Conservation (phyloP, 1,140 invertebrate species). For the Papilio dardanus region DNA sequence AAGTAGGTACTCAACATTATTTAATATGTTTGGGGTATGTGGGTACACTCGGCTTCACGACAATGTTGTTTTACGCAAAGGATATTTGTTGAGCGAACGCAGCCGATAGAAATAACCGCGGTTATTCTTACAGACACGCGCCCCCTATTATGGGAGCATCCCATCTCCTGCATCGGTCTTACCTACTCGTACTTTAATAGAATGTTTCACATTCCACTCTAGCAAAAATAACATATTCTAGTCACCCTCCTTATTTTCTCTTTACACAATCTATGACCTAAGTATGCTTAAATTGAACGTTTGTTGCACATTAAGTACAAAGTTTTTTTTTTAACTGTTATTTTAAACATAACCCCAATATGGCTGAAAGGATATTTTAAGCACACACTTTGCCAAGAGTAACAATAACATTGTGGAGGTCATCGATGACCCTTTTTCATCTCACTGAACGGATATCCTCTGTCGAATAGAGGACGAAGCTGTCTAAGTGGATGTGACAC, state of each 20-base stretch:
- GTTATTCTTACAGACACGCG: conserved; percentile 60
- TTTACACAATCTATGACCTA: background rate
- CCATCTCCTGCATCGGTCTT: conserved; percentile 44
- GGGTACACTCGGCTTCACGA: conserved; percentile 48
- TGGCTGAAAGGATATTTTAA: background rate
- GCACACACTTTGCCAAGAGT: background rate
- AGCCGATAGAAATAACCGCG: conserved; percentile 67
- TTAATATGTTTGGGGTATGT: conserved; percentile 38
- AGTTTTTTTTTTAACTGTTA: background rate
- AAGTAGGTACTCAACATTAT: background rate
- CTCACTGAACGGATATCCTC: conserved; percentile 23
- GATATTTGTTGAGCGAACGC: conserved; percentile 60
- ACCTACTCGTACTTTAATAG: conserved; percentile 36
- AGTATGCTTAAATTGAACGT: background rate
- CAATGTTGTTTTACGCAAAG: conserved; percentile 63
- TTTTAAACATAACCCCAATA: background rate
- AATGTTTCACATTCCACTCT: conserved; percentile 32
- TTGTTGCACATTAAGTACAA: background rate
- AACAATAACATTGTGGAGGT: background rate
- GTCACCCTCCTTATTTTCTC: background rate
- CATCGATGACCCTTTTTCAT: conserved; percentile 13
- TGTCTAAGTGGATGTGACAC: background rate
- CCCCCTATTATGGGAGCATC: conserved; percentile 51
- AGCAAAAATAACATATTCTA: conserved; percentile 9
- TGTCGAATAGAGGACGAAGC: background rate